These are phyloP conservation scores for Rhegmatorhina hoffmannsi DNA, from an alignment of 2,113 vertebrate genomes.

Conservation along the genomic window DNA sequence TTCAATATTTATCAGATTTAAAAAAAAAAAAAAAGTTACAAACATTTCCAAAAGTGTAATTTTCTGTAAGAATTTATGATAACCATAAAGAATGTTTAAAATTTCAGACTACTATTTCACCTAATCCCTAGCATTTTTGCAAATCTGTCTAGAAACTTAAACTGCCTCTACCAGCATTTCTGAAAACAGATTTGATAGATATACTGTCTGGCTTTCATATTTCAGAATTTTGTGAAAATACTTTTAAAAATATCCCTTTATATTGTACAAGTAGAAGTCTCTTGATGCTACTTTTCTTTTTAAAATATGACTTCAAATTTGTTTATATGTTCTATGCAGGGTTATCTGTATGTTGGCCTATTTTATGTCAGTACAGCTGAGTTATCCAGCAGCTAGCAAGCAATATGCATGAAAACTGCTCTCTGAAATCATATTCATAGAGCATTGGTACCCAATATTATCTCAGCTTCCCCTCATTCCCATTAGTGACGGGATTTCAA, in stretches of 20 bases:
- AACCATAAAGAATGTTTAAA: neutral
- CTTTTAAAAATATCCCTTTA: neutral
- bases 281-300: neutral
- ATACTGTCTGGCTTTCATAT: neutral
- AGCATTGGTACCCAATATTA: neutral
- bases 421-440: neutral
- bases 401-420: neutral
- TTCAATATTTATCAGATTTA: neutral
- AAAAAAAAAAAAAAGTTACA: fast-evolving
- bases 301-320: neutral
- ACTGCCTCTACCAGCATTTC: neutral
- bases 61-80: neutral
- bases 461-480: neutral
- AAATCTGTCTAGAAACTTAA: neutral
- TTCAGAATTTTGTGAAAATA: neutral
- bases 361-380: neutral
- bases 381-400: neutral
- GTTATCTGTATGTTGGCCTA: neutral
- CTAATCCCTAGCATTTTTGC: neutral
- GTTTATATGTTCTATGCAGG: neutral
- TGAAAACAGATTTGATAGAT: neutral
- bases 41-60: neutral
- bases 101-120: neutral
- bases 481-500: neutral
- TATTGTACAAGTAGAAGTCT: neutral